Percentiles rank a stretch among this genome's conserved stretches.
phyloP scores from a whole-genome alignment of 1,140 invertebrate species.

The Paralvinella palmiformis region DNA sequence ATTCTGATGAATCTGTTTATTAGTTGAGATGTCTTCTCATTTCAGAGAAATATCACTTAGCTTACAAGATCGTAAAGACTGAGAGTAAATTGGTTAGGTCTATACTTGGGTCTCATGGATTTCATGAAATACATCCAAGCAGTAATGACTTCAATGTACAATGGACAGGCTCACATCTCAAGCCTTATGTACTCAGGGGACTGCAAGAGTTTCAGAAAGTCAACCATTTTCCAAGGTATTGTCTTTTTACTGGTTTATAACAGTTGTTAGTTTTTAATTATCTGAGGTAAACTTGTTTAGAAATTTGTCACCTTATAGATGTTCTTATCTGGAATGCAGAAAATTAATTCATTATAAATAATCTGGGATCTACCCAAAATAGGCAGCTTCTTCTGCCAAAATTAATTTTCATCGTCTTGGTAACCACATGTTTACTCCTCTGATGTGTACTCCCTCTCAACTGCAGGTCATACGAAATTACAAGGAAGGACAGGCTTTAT shows the following conservation, averaged over 20 bases:
- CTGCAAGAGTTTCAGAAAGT: constrained; percentile 79
- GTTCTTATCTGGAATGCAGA: too few relatives aligned
- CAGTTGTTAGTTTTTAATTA: too few relatives aligned
- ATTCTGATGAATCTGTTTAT: not conserved
- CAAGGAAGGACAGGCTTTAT: constrained; percentile 52
- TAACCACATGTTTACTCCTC: too few relatives aligned
- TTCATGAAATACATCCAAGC: constrained; percentile 49
- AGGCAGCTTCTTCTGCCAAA: too few relatives aligned
- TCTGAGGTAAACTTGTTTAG: too few relatives aligned
- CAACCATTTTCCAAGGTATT: constrained; percentile 90
- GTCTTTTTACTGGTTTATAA: too few relatives aligned
- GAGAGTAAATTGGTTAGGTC: constrained; percentile 47
- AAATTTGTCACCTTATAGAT: too few relatives aligned
- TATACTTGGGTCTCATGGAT: constrained; percentile 43
- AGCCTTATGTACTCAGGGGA: constrained; percentile 74
- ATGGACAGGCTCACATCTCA: constrained; percentile 86
- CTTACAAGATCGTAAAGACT: constrained; percentile 47
- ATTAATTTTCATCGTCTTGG: too few relatives aligned
- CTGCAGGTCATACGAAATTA: constrained; percentile 62
- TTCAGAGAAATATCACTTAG: constrained; percentile 47
- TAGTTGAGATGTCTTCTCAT: constrained; percentile 13
- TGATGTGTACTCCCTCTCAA: constrained; percentile 22
- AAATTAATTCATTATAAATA: too few relatives aligned
- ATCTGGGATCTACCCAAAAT: too few relatives aligned
- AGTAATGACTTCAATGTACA: constrained; percentile 76